Conservation (phyloP, 2,888 invertebrate genomes). For the Cataglyphis cursor region DNA sequence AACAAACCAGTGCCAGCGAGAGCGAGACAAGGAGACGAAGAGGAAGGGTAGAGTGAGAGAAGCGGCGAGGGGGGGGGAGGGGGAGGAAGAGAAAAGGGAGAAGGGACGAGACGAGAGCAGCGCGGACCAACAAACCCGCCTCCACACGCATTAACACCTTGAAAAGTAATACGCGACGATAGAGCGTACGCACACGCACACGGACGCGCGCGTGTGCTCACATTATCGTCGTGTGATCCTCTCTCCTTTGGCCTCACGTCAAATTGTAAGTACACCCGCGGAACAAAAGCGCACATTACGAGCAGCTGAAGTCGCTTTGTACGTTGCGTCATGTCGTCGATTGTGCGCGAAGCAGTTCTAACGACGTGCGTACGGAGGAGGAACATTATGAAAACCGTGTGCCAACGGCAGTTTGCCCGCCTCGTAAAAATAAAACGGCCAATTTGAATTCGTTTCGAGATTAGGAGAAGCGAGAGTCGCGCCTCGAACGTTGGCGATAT, state of each 20-base stretch:
- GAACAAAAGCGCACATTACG: constrained; percentile 68
- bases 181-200: neutral
- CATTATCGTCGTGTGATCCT: constrained; percentile 7
- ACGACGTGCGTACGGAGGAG: neutral
- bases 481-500: neutral
- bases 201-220: constrained; percentile 48
- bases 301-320: constrained; percentile 43
- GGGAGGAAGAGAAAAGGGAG: constrained; percentile 19
- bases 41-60: constrained; percentile 14
- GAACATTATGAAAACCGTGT: constrained; percentile 3
- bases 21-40: constrained; percentile 61
- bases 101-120: constrained; percentile 50
- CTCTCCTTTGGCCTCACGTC: constrained; percentile 56
- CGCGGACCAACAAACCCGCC: constrained; percentile 74
- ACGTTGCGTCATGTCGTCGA: constrained; percentile 39
- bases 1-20: constrained; percentile 75
- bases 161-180: constrained; percentile 61
- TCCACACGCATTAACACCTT: constrained; percentile 77
- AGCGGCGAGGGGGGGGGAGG: neutral
- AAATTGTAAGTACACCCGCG: constrained; percentile 60
- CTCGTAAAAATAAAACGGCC: constrained; percentile 18
- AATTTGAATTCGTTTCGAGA: constrained; percentile 27
- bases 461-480: constrained; percentile 16
- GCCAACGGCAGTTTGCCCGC: neutral
- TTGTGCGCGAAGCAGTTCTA: constrained; percentile 25